These are phyloP conservation scores for Peromyscus aztecus DNA, from an alignment of 2,797 vertebrate genomes.

Conservation along the genomic window DNA sequence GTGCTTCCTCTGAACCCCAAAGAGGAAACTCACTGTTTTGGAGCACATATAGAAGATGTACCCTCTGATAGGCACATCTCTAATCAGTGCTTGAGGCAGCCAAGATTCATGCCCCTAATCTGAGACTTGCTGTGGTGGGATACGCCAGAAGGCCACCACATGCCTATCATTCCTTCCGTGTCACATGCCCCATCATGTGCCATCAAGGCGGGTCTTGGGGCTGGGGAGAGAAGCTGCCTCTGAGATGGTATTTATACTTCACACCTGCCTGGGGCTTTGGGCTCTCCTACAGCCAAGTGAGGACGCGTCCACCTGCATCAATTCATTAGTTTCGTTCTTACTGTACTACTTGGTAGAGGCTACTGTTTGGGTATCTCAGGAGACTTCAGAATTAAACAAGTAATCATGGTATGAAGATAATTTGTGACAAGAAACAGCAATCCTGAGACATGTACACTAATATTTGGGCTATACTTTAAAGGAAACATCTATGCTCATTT, in stretches of 20 bases:
- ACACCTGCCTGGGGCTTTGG: not conserved
- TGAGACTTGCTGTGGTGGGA: rapidly evolving
- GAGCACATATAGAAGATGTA: not conserved
- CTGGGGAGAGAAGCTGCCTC: not conserved
- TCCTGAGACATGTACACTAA: not conserved
- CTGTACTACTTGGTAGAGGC: not conserved
- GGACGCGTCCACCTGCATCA: rapidly evolving
- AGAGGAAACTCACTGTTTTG: not conserved
- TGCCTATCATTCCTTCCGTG: not conserved
- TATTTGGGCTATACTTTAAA: not conserved
- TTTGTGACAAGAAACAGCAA: not conserved
- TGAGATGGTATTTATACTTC: not conserved
- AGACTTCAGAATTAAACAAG: not conserved
- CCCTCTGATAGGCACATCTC: not conserved
- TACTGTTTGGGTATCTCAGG: not conserved
- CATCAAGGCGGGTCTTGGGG: not conserved
- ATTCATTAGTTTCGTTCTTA: not conserved
- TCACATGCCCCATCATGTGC: rapidly evolving
- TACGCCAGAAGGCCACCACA: rapidly evolving
- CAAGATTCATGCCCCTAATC: rapidly evolving
- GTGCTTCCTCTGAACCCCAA: conserved; percentile 39
- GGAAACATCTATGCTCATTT: not conserved
- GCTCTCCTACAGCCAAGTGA: not conserved
- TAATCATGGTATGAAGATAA: not conserved
- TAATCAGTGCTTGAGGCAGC: not conserved